phyloP scores from a whole-genome alignment of 2,797 vertebrate species.

The Neostethus bicornis region DNA sequence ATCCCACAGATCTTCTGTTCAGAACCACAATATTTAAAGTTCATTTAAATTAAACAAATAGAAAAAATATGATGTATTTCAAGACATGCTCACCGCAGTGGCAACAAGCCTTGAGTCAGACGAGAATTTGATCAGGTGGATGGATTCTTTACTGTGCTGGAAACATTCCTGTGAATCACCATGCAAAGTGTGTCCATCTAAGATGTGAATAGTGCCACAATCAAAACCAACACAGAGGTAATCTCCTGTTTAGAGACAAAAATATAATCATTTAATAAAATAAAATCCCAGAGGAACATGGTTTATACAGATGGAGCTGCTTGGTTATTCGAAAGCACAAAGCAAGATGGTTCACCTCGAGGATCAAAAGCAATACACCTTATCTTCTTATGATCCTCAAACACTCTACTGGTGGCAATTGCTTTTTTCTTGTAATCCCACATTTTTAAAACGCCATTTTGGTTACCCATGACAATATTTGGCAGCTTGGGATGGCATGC shows the following conservation, averaged over 20 bases:
- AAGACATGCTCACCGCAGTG: constrained; percentile 84
- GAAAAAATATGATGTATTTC: too few relatives aligned
- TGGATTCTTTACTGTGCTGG: constrained; percentile 74
- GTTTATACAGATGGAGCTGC: background rate
- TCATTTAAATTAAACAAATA: too few relatives aligned
- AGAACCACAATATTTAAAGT: background rate
- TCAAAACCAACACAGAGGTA: constrained; percentile 87
- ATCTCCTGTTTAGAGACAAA: constrained; percentile 75
- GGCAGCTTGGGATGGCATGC: constrained; percentile 86
- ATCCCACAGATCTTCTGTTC: background rate
- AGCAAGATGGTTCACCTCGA: constrained; percentile 77
- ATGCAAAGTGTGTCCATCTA: constrained; percentile 84
- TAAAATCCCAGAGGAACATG: constrained; percentile 1
- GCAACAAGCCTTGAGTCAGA: constrained; percentile 89
- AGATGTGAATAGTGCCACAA: constrained; percentile 85
- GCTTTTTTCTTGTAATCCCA: constrained; percentile 84
- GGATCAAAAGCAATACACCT: constrained; percentile 86
- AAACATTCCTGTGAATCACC: constrained; percentile 79
- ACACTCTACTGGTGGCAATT: constrained; percentile 78
- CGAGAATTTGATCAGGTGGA: constrained; percentile 91
- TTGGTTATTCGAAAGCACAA: constrained; percentile 1
- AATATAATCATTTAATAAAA: background rate
- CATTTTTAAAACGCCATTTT: constrained; percentile 84
- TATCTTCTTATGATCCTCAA: constrained; percentile 77
- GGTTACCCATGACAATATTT: constrained; percentile 81